Evolutionary conservation across 2,113 vertebrate species (phyloP).

Genomic region (Ophiodon elongatus): DNA sequence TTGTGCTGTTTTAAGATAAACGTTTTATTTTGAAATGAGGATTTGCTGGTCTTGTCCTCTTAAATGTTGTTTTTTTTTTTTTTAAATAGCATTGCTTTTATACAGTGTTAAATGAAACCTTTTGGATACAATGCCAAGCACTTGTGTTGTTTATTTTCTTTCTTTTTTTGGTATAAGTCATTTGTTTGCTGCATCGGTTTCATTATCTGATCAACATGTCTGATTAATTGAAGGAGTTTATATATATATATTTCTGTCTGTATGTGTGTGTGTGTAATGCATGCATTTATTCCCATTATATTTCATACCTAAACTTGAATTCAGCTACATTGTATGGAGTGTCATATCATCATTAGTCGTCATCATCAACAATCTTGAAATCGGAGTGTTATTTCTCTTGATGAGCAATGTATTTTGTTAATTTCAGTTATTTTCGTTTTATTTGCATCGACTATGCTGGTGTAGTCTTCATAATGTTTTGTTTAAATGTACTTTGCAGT

Average conservation of each 20-base stretch:
- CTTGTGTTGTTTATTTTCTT: constrained; percentile 53
- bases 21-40: constrained; percentile 62
- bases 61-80: background rate
- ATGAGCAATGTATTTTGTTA: constrained; percentile 29
- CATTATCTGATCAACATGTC: constrained; percentile 1
- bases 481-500: constrained; percentile 50
- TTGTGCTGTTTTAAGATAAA: constrained; percentile 45
- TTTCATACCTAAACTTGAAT: constrained; percentile 60
- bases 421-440: background rate
- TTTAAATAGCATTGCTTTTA: constrained; percentile 52
- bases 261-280: constrained; percentile 40
- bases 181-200: constrained; percentile 14
- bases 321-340: constrained; percentile 25
- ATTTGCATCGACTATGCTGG: constrained; percentile 82
- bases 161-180: background rate
- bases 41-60: constrained; percentile 83
- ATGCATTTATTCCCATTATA: constrained; percentile 65
- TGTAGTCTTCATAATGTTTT: constrained; percentile 70
- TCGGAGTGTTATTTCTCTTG: constrained; percentile 39
- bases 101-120: constrained; percentile 40
- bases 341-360: background rate
- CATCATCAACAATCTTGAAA: constrained; percentile 19
- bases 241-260: constrained; percentile 17
- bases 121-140: constrained; percentile 51
- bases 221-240: constrained; percentile 39